Evolutionary conservation across 2,888 invertebrate species (phyloP).

Genomic region (Phyllotreta cruciferae): DNA sequence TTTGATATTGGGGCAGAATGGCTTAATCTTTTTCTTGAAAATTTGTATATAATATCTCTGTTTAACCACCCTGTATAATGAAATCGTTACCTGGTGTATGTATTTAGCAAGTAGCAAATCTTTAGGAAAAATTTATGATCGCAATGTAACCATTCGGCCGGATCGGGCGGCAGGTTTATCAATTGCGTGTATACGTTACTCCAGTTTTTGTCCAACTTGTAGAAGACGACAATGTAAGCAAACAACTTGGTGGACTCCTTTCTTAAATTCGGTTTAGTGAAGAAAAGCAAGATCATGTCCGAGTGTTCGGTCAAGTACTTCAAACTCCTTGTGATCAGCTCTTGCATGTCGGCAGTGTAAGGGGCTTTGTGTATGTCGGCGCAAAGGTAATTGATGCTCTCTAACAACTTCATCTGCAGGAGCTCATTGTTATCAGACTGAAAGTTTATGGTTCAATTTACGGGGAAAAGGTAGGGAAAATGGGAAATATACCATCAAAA

Average conservation of each 20-base stretch:
- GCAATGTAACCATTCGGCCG: slow-evolving; percentile 26
- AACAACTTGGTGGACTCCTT: slow-evolving; percentile 27
- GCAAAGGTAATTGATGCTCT: no score
- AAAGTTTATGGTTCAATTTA: neutral
- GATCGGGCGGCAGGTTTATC: slow-evolving; percentile 21
- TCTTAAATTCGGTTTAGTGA: slow-evolving; percentile 16
- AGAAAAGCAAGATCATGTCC: slow-evolving; percentile 21
- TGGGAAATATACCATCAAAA: neutral
- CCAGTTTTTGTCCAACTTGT: slow-evolving; percentile 15
- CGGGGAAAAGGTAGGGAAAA: no score
- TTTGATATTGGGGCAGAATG: no score
- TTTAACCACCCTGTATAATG: neutral
- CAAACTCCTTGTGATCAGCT: slow-evolving; percentile 11
- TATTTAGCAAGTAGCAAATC: slow-evolving; percentile 29
- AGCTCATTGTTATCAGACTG: no score
- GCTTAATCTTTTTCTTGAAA: no score
- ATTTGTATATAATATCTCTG: no score
- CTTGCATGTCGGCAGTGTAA: slow-evolving; percentile 12
- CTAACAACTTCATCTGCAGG: no score
- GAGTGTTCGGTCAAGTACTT: slow-evolving; percentile 11
- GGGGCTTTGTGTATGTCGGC: neutral
- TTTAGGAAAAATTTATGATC: slow-evolving; percentile 24
- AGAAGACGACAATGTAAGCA: slow-evolving; percentile 21
- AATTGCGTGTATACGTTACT: slow-evolving; percentile 15
- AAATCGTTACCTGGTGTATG: slow-evolving; percentile 30